These are phyloP conservation scores for Dromas ardeola DNA, from an alignment of 2,113 vertebrate species.

Conservation along the genomic window DNA sequence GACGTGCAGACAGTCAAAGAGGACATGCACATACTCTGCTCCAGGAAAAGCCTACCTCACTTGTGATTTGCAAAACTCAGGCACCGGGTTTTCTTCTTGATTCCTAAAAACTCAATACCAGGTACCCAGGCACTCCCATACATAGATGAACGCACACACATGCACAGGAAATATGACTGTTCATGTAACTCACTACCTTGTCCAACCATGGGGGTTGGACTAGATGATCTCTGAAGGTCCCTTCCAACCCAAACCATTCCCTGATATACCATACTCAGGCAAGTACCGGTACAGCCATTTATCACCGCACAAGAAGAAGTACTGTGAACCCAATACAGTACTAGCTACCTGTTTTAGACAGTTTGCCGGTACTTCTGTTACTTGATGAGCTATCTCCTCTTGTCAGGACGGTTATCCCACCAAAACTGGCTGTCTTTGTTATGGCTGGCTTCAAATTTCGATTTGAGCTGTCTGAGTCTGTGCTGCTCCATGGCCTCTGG, in stretches of 20 bases:
- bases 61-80: background rate
- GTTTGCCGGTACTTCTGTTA: constrained; percentile 82
- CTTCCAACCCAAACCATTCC: background rate
- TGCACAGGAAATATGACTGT: background rate
- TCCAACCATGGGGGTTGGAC: background rate
- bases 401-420: constrained; percentile 82
- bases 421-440: constrained; percentile 83
- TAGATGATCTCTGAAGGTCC: background rate
- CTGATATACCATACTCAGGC: background rate
- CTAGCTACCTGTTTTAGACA: constrained; percentile 86
- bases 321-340: constrained; percentile 41
- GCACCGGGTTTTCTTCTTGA: background rate
- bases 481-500: constrained; percentile 95
- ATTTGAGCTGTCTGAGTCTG: constrained; percentile 90
- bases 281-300: background rate
- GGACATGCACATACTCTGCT: accelerated
- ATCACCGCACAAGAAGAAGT: background rate
- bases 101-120: background rate
- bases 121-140: background rate
- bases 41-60: background rate
- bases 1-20: background rate
- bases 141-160: background rate
- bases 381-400: constrained; percentile 80
- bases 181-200: background rate
- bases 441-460: constrained; percentile 83